Percentiles rank a stretch among this genome's conserved stretches.
Evolutionary conservation across 2,888 invertebrate species (phyloP).

Genomic region (Leptinotarsa haldemani): DNA sequence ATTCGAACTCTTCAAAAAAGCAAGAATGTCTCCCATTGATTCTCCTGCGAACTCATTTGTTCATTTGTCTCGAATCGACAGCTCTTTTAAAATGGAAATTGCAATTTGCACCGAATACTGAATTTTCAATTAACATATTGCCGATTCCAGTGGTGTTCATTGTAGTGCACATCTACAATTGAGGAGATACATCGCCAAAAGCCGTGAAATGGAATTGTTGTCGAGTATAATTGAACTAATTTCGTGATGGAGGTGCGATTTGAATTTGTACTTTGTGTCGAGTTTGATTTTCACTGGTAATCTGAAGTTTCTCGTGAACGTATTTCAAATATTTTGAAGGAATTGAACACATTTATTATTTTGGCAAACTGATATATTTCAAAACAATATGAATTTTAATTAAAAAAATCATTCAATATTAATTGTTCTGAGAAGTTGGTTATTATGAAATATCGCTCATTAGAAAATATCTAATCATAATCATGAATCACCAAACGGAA

Average conservation of each 20-base stretch:
- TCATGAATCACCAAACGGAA: too few species aligned
- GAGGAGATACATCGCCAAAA: conserved; percentile 9
- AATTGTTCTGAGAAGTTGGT: too few species aligned
- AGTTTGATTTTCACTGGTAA: background rate
- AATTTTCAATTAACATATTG: conserved; percentile 16
- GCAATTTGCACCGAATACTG: conserved; percentile 14
- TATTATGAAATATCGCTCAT: too few species aligned
- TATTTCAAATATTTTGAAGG: background rate
- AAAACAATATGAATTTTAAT: too few species aligned
- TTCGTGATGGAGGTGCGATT: conserved; percentile 6
- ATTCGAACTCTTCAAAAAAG: background rate
- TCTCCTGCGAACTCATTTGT: conserved; percentile 9
- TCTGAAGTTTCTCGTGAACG: background rate
- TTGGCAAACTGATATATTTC: too few species aligned
- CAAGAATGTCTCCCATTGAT: background rate
- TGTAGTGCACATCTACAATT: conserved; percentile 21
- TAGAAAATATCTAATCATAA: too few species aligned
- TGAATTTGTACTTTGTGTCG: background rate
- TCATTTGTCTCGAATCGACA: conserved; percentile 14
- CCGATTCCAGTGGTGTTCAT: conserved; percentile 16
- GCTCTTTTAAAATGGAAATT: conserved; percentile 15
- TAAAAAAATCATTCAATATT: too few species aligned
- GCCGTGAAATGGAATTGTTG: conserved; percentile 23
- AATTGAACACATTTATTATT: too few species aligned
- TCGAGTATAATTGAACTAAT: conserved; percentile 6